These are phyloP conservation scores for Contarinia nasturtii DNA, from an alignment of 1,140 invertebrate species.

Conservation along the genomic window DNA sequence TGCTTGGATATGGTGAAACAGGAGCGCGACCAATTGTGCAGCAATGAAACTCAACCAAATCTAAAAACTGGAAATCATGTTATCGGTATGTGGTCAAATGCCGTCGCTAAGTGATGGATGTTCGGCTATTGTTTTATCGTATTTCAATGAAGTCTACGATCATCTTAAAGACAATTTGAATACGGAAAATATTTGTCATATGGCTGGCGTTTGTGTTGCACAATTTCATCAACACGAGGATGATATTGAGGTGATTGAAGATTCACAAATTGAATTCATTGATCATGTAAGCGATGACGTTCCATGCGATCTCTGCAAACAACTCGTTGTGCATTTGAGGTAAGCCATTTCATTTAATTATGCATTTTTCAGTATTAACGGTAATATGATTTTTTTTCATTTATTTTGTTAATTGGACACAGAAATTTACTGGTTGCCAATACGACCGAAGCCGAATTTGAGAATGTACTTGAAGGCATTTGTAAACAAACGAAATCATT, in stretches of 20 bases:
- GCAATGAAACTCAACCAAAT: conserved; percentile 76
- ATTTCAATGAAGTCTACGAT: conserved; percentile 48
- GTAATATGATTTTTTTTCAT: too few species aligned
- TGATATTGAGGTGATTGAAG: conserved; percentile 27
- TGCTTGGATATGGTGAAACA: conserved; percentile 78
- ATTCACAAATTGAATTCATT: conserved; percentile 32
- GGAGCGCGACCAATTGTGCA: conserved; percentile 66
- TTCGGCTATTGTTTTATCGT: conserved; percentile 42
- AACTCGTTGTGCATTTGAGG: conserved; percentile 55
- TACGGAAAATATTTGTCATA: conserved; percentile 43
- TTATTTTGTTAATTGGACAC: neutral
- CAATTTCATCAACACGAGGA: conserved; percentile 33
- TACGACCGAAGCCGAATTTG: conserved; percentile 66
- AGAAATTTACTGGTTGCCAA: conserved; percentile 60
- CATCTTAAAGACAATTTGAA: conserved; percentile 40
- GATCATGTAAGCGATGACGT: conserved; percentile 37
- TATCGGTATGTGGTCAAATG: conserved; percentile 40
- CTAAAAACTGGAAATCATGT: conserved; percentile 32
- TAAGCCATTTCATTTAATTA: conserved; percentile 1
- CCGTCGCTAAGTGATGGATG: conserved; percentile 60
- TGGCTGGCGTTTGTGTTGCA: conserved; percentile 47
- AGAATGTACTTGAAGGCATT: conserved; percentile 50
- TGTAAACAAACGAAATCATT: conserved; percentile 61
- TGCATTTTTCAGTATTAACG: too few species aligned
- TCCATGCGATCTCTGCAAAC: conserved; percentile 68